Evolutionary conservation across 2,888 invertebrate genomes (phyloP), one percentile per base, ranked within the genome.

Genomic region (Dilophus febrilis): DNA sequence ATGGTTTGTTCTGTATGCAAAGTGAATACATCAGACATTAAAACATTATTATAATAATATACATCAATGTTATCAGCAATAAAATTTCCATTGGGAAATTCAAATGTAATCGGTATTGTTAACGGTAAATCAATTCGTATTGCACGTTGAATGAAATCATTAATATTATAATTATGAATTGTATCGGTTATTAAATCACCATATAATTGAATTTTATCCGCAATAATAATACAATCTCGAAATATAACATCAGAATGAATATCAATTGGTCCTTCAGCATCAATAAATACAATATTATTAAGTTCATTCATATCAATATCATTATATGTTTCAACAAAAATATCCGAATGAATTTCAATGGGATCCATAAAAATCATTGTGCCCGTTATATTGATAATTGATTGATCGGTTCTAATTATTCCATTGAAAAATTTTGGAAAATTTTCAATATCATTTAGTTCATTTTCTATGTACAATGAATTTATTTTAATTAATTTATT

Each of bases 1-100:
- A 73, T 57, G 27, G 51, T 51, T 52, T 72, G 68, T 10, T 63
- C 50, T 0, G 59, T 62, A 40, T 64, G 51, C 18, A 70, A 47
- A 0, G 68, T 65, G 27, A 74, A 56, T 4, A 72, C 40, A 7
- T 51, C 48, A 0, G 57, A 53, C 45, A 68, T 54, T 44, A 66
- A 51, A 12, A 68, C 45, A 13, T 59, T 55, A 47, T 74, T 74
- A 4, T 72, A 42, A 32, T 50, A 60, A 10, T 57, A 47, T 1
- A 64, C 57, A 8, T 46, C 47, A 8, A 72, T 44, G n/a, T 57
- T 52, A 16, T 56, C 56, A 3, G 58, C 58, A 19, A 64, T 49
- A 29, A 72, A 57, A 3, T 52, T 51, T 2, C 64, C 64, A 7
- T 59, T 45, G 2, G 58, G 53, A 49, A 74, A 65, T 2, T 40